Conservation (phyloP, 2,113 vertebrate species). For the Dromiciops gliroides region DNA sequence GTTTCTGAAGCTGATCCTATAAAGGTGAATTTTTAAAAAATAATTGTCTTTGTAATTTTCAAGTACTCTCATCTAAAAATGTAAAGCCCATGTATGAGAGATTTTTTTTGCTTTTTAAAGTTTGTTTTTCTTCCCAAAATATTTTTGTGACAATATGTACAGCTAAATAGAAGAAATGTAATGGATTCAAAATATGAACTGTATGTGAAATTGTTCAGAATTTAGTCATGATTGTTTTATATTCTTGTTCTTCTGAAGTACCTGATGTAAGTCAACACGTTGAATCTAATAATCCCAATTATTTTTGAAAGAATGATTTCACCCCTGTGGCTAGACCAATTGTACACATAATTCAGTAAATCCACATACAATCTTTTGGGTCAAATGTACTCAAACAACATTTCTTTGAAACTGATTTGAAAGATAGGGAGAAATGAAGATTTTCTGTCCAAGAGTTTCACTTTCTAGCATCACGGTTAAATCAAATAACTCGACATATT, state of each 20-base stretch:
- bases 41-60: conserved; percentile 39
- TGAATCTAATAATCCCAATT: background rate
- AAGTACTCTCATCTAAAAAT: conserved; percentile 4
- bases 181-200: conserved; percentile 20
- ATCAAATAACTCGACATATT: background rate
- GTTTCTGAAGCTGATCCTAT: background rate
- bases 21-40: conserved; percentile 22
- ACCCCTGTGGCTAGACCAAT: background rate
- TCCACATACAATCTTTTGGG: background rate
- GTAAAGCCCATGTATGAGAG: background rate
- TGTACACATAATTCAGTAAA: background rate
- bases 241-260: background rate
- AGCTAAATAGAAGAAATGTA: conserved; percentile 3
- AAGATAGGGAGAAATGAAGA: background rate
- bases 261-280: background rate
- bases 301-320: background rate
- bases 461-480: conserved; percentile 33
- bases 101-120: background rate
- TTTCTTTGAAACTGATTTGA: conserved; percentile 40
- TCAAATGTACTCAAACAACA: conserved; percentile 17
- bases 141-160: background rate
- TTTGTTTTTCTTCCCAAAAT: conserved; percentile 1
- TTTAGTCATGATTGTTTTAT: background rate
- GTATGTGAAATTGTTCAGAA: conserved; percentile 27
- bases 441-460: background rate